Base-by-base conservation (phyloP, 1,140 invertebrate genomes). In the Brevipalpus yothersi region DNA sequence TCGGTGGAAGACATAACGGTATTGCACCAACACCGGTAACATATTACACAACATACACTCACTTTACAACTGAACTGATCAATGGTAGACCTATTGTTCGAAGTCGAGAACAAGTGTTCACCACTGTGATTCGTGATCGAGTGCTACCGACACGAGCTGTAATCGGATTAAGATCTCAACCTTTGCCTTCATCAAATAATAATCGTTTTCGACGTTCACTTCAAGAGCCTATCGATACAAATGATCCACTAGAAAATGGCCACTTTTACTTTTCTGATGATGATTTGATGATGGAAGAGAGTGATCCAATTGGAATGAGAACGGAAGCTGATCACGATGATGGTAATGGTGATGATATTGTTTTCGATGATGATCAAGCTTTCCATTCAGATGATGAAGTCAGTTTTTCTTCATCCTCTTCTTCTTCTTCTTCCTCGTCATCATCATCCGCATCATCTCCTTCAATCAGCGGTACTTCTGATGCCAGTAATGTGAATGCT, bases 1-100 rank as follows among this genome's bases (percentile, higher is more conserved):
- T 10, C 21, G 13, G 49, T n/a, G 43, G 12, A 10, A 19, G n/a
- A 10, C 7, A 17, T 10, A n/a, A n/a, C 10, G n/a, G 12, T 10
- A 13, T 51, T 9, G 7, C 49, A n/a, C 49, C 49, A 13, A n/a
- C 49, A 57, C 84, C 84, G 1, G 80, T 88, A 1, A 90, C 85
- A 0, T 88, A 86, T 68, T 90, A 85, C 63, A 89, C 86, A 0
- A 90, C 86, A 0, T 86, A 83, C 66, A 90, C 86, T 1, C 89
- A 88, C 69, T 89, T 84, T 84, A 90, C 86, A 0, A 89, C 86
- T 10, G 74, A 83, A n/a, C n/a, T 51, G n/a, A 19, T 51, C 21
- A 19, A 19, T 51, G 83, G 83, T 56, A 79, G 79, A 49, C 85
- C 84, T 5, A 78, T 81, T 53, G 58, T 62, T 41, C 41, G 65